These are phyloP conservation scores for Falco berigora DNA, from an alignment of 2,797 vertebrate genomes.

Conservation along the genomic window DNA sequence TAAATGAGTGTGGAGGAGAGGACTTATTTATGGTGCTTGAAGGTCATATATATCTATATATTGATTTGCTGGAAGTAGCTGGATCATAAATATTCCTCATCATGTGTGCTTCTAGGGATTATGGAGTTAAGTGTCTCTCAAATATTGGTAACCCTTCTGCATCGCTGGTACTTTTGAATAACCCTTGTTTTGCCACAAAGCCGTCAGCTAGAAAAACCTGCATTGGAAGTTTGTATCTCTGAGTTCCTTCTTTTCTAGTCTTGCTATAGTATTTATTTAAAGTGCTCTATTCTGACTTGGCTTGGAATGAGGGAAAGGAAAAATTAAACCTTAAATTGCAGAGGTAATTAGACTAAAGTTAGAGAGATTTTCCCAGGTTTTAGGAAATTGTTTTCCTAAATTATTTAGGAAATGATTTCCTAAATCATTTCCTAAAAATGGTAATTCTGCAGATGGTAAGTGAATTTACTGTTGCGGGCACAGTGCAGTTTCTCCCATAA, in stretches of 20 bases:
- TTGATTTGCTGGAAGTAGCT: neutral
- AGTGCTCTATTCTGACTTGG: neutral
- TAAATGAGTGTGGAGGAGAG: neutral
- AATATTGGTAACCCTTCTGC: neutral
- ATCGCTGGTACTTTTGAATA: neutral
- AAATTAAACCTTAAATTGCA: neutral
- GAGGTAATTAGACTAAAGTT: neutral
- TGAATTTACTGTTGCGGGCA: neutral
- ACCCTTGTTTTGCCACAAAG: neutral
- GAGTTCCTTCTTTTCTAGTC: neutral
- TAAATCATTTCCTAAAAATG: too few species aligned
- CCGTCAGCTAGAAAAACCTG: neutral
- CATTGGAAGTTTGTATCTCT: neutral
- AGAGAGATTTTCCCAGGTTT: neutral
- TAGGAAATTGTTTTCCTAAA: neutral
- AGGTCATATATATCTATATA: neutral
- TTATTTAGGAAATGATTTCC: too few species aligned
- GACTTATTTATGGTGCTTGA: neutral
- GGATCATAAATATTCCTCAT: neutral
- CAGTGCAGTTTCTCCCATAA: neutral
- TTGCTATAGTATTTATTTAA: neutral
- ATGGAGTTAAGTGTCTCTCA: neutral
- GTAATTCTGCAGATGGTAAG: neutral
- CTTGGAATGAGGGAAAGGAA: neutral
- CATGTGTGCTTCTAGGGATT: neutral